phyloP scores from a whole-genome alignment of 2,888 invertebrate genomes.

The Stictocephala bisonia region DNA sequence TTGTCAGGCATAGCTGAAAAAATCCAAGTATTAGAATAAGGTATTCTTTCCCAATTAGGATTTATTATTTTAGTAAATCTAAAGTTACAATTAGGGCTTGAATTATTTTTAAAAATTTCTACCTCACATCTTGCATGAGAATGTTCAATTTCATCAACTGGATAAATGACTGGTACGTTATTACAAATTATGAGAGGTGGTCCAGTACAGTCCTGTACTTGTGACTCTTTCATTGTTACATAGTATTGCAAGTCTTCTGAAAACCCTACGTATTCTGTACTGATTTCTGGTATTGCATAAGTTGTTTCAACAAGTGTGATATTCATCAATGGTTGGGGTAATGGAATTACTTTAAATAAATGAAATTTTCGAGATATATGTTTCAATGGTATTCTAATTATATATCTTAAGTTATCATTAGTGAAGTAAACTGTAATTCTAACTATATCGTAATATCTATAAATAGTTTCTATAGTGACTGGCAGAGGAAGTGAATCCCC shows the following conservation, averaged over 20 bases:
- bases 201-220: neutral
- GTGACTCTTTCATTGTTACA: neutral
- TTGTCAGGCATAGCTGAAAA: constrained; percentile 8
- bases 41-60: neutral
- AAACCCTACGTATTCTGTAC: neutral
- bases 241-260: constrained; percentile 3
- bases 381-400: neutral
- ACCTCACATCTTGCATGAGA: constrained; percentile 9
- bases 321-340: neutral
- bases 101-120: constrained; percentile 1
- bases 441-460: constrained; percentile 15
- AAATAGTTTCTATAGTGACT: neutral
- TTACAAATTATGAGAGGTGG: neutral
- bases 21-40: constrained; percentile 5
- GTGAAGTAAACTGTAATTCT: neutral
- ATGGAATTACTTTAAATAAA: constrained; percentile 16
- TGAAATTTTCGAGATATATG: constrained; percentile 11
- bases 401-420: neutral
- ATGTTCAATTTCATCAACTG: neutral
- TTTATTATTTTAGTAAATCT: neutral
- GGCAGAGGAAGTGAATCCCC: neutral
- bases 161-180: neutral
- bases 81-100: constrained; percentile 8
- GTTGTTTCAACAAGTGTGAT: no score
- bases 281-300: neutral